phyloP scores from a whole-genome alignment of 2,113 vertebrate species.

The Elaphurus davidianus region DNA sequence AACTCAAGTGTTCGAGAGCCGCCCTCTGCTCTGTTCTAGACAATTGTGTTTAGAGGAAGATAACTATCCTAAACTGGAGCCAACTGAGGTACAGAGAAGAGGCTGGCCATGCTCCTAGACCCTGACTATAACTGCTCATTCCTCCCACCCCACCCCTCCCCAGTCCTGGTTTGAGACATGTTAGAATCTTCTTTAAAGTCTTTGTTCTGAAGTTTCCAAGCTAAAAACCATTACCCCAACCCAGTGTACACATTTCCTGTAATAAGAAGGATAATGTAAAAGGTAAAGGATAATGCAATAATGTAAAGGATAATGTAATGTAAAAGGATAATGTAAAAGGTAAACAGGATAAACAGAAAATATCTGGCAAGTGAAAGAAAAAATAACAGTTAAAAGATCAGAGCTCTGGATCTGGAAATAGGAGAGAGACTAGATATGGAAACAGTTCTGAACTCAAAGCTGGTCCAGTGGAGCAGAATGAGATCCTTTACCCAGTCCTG shows the following conservation, averaged over 20 bases:
- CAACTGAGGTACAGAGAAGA: not conserved
- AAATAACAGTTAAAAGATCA: not conserved
- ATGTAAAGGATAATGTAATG: not conserved
- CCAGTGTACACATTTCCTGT: not conserved
- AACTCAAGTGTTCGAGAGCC: not conserved
- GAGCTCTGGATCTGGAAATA: not conserved
- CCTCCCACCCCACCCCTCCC: not conserved
- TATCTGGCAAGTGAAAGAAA: not conserved
- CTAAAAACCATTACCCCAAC: not conserved
- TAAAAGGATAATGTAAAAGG: not conserved
- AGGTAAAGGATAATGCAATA: not conserved
- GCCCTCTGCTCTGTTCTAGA: constrained; percentile 25
- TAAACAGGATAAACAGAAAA: not conserved
- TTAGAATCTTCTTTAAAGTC: not conserved
- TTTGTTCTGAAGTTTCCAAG: not conserved
- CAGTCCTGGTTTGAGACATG: not conserved
- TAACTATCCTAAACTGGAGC: not conserved
- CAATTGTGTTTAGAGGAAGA: not conserved
- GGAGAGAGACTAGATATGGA: not conserved
- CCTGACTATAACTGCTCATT: not conserved
- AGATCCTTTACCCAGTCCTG: not conserved
- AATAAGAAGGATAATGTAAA: not conserved
- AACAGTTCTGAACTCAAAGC: not conserved
- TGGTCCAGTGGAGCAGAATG: too few species aligned
- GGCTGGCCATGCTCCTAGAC: not conserved